Evolutionary conservation across 1,140 invertebrate genomes (phyloP), one percentile per base, ranked within the genome.

Genomic region (Dolichoris vasculosae): DNA sequence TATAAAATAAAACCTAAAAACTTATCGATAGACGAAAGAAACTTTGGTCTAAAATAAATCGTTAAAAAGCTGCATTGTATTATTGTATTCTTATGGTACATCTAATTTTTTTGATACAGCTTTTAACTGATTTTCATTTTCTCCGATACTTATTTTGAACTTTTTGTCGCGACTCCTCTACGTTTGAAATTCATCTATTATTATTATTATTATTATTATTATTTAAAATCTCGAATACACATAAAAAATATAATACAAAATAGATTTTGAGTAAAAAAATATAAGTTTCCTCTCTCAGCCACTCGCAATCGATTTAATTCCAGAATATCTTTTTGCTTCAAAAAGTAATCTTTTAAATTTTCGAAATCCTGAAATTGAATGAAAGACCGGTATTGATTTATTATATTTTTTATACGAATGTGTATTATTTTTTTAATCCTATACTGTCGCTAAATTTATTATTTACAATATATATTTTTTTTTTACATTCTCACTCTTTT

Each of bases 241-340:
- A 78, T 79, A 84, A 80, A 84, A 51, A 71, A 80, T 73, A 80
- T 79, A 84, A 69, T 79, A 80, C 35, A 80, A 84, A 85, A 73
- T 85, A 73, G 32, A 73, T 9, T 85, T 85, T 80, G 32, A 63
- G 48, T 79, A 80, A 85, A 85, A 82, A 85, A 79, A 85, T 80
- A 85, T 63, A 43, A 84, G 30, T 30, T 64, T 83, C 51, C n/a
- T 64, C 6, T 48, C 7, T n/a, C 23, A 77, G 1, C n/a, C 23
- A 9, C 51, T 51, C 38, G 64, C 8, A 55, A 71, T 38, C 32
- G 15, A 69, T 84, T 84, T 71, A 69, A 63, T 55, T 40, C 23
- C 11, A 64, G 15, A 55, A 51, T 55, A 48, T 81, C 13, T 63
- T 73, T 85, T 73, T 38, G 9, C 17, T 46, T 43, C 35, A 63